A percentile compares a stretch with the other conserved stretches of the same genome.
Conservation (phyloP, 1,140 invertebrate genomes). For the Caenorhabditis briggsae region DNA sequence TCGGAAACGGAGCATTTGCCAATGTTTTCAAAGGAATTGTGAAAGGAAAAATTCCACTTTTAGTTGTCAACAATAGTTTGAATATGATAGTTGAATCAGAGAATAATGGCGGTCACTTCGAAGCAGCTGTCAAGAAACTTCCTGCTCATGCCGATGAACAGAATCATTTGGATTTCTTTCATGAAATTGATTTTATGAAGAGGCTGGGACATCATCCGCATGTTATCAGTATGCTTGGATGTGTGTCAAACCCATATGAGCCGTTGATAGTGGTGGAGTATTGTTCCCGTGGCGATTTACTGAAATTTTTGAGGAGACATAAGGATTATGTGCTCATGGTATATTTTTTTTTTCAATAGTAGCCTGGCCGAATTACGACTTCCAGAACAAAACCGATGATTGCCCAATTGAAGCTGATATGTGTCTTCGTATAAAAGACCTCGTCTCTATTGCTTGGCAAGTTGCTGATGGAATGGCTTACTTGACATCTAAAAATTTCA, state of each 20-base stretch:
- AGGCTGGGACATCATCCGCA: constrained; percentile 56
- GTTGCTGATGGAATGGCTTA: constrained; percentile 64
- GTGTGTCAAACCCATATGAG: constrained; percentile 53
- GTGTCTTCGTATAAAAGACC: constrained; percentile 59
- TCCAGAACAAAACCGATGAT: constrained; percentile 50
- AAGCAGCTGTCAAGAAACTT: constrained; percentile 61
- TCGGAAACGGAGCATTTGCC: constrained; percentile 61
- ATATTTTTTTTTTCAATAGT: background rate
- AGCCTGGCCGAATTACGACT: background rate
- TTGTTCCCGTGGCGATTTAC: constrained; percentile 57
- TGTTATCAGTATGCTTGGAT: constrained; percentile 60
- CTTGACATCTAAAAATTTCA: constrained; percentile 49
- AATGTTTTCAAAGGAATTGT: constrained; percentile 56
- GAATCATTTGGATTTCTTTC: constrained; percentile 56
- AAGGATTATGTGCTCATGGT: constrained; percentile 48
- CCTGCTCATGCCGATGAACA: constrained; percentile 60
- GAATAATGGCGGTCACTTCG: constrained; percentile 15
- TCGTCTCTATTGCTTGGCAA: constrained; percentile 63
- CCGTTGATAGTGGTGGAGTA: constrained; percentile 63
- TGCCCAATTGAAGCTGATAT: constrained; percentile 60
- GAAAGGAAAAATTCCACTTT: constrained; percentile 60
- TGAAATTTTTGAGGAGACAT: constrained; percentile 59
- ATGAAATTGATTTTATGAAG: constrained; percentile 66
- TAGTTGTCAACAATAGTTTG: constrained; percentile 27
- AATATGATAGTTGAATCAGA: constrained; percentile 44